These are phyloP conservation scores for Austrolebias charrua DNA, from an alignment of 2,797 vertebrate species.

Conservation along the genomic window DNA sequence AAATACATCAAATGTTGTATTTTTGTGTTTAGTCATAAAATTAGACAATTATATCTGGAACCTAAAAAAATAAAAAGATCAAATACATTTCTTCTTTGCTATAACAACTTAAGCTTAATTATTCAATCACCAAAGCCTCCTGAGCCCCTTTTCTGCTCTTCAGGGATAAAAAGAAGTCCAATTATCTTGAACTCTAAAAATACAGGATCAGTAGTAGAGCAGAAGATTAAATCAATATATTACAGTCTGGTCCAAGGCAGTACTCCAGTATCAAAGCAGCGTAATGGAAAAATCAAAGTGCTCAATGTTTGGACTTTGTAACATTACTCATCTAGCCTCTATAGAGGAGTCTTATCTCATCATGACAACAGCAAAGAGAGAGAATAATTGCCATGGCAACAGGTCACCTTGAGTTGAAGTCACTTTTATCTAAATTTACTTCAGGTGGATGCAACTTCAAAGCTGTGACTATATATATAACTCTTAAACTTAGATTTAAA, in stretches of 20 bases:
- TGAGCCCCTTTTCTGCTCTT: conserved; percentile 36
- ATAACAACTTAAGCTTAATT: conserved; percentile 32
- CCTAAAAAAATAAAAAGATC: conserved; percentile 1
- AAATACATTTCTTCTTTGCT: conserved; percentile 28
- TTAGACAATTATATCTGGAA: not conserved
- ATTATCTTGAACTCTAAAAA: conserved; percentile 61
- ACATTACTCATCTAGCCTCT: conserved; percentile 58
- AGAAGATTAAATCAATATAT: conserved; percentile 68
- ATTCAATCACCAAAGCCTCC: conserved; percentile 17
- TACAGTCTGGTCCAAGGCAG: conserved; percentile 57
- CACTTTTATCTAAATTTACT: conserved; percentile 1
- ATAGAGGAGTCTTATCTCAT: conserved; percentile 64
- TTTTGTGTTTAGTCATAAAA: not conserved
- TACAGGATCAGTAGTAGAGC: conserved; percentile 41
- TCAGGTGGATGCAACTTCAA: conserved; percentile 2
- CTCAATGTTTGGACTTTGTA: conserved; percentile 56
- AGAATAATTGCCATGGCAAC: conserved; percentile 68
- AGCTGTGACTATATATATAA: not conserved
- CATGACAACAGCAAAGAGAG: conserved; percentile 56
- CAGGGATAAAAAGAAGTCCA: conserved; percentile 40
- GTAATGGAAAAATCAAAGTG: conserved; percentile 69
- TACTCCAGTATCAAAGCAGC: conserved; percentile 64
- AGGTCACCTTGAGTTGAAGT: conserved; percentile 68
- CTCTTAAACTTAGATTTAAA: not conserved
- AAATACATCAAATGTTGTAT: not conserved